Evolutionary conservation across 2,888 invertebrate species (phyloP).

Genomic region (Pediacus dermestoides): DNA sequence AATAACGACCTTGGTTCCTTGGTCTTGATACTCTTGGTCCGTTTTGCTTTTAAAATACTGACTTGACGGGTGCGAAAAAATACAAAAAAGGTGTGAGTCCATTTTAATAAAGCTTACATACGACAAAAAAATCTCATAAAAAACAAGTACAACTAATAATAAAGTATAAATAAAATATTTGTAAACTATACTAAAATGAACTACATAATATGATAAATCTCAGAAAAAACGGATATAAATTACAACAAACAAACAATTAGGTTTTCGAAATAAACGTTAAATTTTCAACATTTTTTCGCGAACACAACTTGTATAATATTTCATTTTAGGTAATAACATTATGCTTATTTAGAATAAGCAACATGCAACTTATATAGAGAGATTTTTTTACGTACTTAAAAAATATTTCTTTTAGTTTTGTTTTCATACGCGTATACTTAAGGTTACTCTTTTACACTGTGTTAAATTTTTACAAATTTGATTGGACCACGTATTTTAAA

Average conservation of each 20-base stretch:
- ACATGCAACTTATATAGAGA: constrained; percentile 22
- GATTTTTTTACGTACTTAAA: constrained; percentile 36
- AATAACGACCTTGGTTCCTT: constrained; percentile 45
- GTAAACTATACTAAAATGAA: constrained; percentile 22
- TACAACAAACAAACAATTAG: no score
- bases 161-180: constrained; percentile 16
- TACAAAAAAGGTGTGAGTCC: constrained; percentile 25
- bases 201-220: constrained; percentile 22
- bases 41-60: constrained; percentile 47
- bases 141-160: constrained; percentile 10
- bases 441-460: constrained; percentile 40
- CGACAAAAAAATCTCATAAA: constrained; percentile 15
- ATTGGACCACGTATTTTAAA: constrained; percentile 41
- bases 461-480: constrained; percentile 34
- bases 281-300: no score
- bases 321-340: no score
- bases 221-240: no score
- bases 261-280: no score
- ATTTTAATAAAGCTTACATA: constrained; percentile 25
- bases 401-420: constrained; percentile 35
- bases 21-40: constrained; percentile 27
- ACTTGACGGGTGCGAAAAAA: constrained; percentile 33
- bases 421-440: constrained; percentile 45
- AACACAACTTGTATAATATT: no score
- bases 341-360: constrained; percentile 20